Evolutionary conservation across 2,797 vertebrate species (phyloP).

Genomic region (Diceros bicornis): DNA sequence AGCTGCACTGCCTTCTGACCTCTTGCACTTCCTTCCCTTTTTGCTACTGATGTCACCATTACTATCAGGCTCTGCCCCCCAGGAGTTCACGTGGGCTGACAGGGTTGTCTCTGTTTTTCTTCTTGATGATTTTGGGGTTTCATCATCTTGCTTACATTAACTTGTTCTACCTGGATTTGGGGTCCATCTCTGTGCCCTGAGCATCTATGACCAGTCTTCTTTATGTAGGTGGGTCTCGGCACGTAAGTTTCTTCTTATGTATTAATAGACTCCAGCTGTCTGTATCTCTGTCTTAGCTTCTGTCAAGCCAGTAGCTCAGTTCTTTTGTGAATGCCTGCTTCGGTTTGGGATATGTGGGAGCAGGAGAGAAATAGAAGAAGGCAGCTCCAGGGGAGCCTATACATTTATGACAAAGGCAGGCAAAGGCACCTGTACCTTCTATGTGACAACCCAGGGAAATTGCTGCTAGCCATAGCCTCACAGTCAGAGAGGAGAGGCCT

Average conservation of each 20-base stretch:
- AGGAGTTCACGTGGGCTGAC: not conserved
- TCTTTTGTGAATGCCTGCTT: not conserved
- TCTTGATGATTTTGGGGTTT: not conserved
- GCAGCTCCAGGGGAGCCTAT: not conserved
- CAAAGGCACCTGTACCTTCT: not conserved
- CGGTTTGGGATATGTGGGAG: not conserved
- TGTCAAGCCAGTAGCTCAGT: not conserved
- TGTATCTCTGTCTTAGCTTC: not conserved
- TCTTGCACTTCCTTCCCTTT: not conserved
- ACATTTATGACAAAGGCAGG: not conserved
- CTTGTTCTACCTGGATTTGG: not conserved
- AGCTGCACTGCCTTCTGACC: not conserved
- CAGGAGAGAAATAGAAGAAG: not conserved
- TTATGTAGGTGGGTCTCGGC: not conserved
- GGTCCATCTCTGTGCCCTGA: not conserved
- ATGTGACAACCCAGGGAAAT: not conserved
- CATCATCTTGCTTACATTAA: conserved; percentile 43
- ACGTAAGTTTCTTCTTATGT: not conserved
- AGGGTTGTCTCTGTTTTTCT: not conserved
- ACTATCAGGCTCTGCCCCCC: not conserved
- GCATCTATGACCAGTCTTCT: not conserved
- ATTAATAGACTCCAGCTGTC: not conserved
- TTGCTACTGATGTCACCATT: not conserved
- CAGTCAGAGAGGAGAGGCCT: not conserved
- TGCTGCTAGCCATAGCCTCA: not conserved